Evolutionary conservation across 2,888 invertebrate genomes (phyloP).

Genomic region (Epiblema foenella): DNA sequence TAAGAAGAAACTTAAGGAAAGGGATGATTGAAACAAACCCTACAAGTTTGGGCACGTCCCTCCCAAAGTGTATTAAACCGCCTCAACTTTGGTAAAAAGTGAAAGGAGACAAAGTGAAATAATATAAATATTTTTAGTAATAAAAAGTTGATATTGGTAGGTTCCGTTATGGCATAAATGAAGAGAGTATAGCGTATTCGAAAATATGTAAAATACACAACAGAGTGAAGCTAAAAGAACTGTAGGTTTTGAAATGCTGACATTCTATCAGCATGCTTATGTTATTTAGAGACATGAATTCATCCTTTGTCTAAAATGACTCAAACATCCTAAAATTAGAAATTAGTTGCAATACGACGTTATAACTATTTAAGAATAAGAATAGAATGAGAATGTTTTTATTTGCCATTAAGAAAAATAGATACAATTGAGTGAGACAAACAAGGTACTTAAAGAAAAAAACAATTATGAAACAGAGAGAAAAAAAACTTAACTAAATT

Average conservation of each 20-base stretch:
- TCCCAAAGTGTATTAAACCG: slow-evolving; percentile 82
- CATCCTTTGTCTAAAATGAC: neutral
- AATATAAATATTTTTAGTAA: slow-evolving; percentile 83
- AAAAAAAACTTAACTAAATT: too few species aligned
- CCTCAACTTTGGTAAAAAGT: slow-evolving; percentile 70
- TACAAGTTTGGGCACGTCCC: slow-evolving; percentile 68
- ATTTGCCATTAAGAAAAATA: too few species aligned
- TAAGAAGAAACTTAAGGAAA: slow-evolving; percentile 61
- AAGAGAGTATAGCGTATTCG: slow-evolving; percentile 32
- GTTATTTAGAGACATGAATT: neutral
- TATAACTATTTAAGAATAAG: neutral
- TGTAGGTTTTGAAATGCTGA: neutral
- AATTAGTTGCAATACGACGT: neutral
- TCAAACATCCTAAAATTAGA: neutral
- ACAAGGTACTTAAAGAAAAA: too few species aligned
- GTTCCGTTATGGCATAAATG: slow-evolving; percentile 52
- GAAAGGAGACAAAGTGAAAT: slow-evolving; percentile 78
- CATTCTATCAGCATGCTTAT: neutral
- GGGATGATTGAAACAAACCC: slow-evolving; percentile 80
- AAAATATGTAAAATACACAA: neutral
- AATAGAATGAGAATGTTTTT: too few species aligned
- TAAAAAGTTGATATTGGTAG: slow-evolving; percentile 77
- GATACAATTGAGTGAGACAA: too few species aligned
- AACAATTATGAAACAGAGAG: too few species aligned
- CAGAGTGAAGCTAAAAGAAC: neutral